These are phyloP conservation scores for Physocephala rufipes DNA, from an alignment of 2,888 invertebrate species.

Conservation along the genomic window DNA sequence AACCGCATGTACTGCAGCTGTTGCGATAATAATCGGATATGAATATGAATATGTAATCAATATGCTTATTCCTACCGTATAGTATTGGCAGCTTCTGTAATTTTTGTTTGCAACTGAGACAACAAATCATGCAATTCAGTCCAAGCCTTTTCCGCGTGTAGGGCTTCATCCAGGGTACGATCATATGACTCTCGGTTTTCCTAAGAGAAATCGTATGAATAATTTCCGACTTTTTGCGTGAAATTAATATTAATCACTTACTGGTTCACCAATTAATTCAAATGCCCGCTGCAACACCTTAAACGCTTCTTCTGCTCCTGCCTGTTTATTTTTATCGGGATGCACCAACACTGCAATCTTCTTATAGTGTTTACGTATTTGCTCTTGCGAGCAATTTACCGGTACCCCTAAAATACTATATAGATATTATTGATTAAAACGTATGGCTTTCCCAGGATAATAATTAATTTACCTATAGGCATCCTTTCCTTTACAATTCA, in stretches of 20 bases:
- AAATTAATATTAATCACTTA: constrained; percentile 58
- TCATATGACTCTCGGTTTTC: constrained; percentile 80
- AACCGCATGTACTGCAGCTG: constrained; percentile 92
- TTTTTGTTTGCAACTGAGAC: constrained; percentile 89
- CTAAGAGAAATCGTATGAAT: constrained; percentile 62
- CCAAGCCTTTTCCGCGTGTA: constrained; percentile 87
- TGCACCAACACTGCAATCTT: constrained; percentile 94
- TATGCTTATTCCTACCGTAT: constrained; percentile 69
- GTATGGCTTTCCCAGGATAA: background rate
- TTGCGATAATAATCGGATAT: constrained; percentile 10
- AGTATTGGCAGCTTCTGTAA: constrained; percentile 93
- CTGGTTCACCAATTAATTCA: constrained; percentile 91
- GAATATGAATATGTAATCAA: background rate
- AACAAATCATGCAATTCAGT: constrained; percentile 87
- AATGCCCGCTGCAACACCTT: constrained; percentile 95
- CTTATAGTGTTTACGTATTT: constrained; percentile 93
- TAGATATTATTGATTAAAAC: constrained; percentile 27
- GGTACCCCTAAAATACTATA: constrained; percentile 86
- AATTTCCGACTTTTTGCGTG: constrained; percentile 20
- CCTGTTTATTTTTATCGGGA: constrained; percentile 95
- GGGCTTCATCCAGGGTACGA: constrained; percentile 77
- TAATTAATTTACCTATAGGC: constrained; percentile 78
- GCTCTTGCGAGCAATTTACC: constrained; percentile 88
- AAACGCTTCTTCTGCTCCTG: constrained; percentile 95
- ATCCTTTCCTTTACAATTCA: constrained; percentile 95